Evolutionary conservation across 2,113 vertebrate genomes (phyloP).

Genomic region (Dicrurus megarhynchus): DNA sequence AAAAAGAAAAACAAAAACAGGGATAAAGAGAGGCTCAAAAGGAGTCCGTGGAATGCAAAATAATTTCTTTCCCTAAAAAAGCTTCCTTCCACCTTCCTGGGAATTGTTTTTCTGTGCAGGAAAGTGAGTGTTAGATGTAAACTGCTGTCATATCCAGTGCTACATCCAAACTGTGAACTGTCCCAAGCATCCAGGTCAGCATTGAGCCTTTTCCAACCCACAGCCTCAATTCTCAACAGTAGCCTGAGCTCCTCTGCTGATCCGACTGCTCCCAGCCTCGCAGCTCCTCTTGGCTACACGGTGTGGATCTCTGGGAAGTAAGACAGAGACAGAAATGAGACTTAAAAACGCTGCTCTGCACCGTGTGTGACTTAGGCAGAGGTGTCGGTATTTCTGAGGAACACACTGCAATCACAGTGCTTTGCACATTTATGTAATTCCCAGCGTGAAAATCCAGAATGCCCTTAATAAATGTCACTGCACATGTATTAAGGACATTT

Average conservation of each 20-base stretch:
- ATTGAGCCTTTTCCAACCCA: not conserved
- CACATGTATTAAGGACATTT: not conserved
- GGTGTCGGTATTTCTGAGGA: not conserved
- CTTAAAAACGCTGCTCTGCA: not conserved
- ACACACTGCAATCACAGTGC: not conserved
- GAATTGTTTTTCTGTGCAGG: not conserved
- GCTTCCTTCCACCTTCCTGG: not conserved
- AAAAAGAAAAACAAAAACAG: not conserved
- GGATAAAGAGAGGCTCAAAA: not conserved
- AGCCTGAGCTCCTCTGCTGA: not conserved
- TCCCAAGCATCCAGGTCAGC: not conserved
- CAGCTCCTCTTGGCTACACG: not conserved
- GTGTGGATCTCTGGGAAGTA: not conserved
- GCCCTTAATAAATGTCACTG: not conserved
- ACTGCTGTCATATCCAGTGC: not conserved
- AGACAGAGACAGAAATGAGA: not conserved
- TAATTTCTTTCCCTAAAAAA: not conserved
- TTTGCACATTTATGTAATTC: not conserved
- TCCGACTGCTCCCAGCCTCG: not conserved
- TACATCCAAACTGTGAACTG: fast-evolving
- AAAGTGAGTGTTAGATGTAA: not conserved
- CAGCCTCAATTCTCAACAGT: not conserved
- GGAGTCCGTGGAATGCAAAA: not conserved
- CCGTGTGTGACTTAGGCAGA: not conserved
- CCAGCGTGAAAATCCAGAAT: not conserved